A percentile compares a stretch with the other conserved stretches of the same genome.
Conservation (phyloP, 35 echinoderm and acorn worm genomes). For the Amphiura filiformis region DNA sequence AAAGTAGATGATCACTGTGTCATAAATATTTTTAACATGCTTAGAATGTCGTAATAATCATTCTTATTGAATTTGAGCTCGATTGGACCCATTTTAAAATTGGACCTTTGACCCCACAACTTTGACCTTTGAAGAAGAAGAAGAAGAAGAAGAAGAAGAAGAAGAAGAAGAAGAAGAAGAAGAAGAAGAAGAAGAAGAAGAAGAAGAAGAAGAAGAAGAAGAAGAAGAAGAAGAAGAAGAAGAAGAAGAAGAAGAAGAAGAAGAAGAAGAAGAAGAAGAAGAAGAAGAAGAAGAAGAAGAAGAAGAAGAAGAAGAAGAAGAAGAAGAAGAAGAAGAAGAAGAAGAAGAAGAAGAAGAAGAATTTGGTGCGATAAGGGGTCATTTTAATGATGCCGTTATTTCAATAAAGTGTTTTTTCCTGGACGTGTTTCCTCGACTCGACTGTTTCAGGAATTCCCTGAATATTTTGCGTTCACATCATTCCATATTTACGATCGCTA, state of each 20-base stretch:
- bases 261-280: slow-evolving; percentile 6
- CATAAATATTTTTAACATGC: too few species aligned
- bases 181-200: slow-evolving; percentile 5
- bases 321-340: slow-evolving; percentile 6
- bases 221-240: slow-evolving; percentile 5
- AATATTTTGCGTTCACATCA: too few species aligned
- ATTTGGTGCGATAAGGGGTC: too few species aligned
- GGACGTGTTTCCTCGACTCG: too few species aligned
- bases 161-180: slow-evolving; percentile 5
- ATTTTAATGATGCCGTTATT: too few species aligned
- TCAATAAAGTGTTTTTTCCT: too few species aligned
- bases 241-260: slow-evolving; percentile 5
- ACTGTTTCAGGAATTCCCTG: not conserved
- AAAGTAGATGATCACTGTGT: not conserved
- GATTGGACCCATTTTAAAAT: too few species aligned
- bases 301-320: slow-evolving; percentile 5
- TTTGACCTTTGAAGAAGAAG: not conserved
- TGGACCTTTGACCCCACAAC: too few species aligned
- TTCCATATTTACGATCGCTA: too few species aligned
- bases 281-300: slow-evolving; percentile 5
- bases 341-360: slow-evolving; percentile 5
- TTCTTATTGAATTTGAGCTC: too few species aligned
- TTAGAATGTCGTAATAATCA: too few species aligned
- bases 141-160: slow-evolving; percentile 6
- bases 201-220: slow-evolving; percentile 6